Evolutionary conservation across 2,113 vertebrate species (phyloP), one percentile per base, ranked within the genome.

Genomic region (Urocitellus parryii): DNA sequence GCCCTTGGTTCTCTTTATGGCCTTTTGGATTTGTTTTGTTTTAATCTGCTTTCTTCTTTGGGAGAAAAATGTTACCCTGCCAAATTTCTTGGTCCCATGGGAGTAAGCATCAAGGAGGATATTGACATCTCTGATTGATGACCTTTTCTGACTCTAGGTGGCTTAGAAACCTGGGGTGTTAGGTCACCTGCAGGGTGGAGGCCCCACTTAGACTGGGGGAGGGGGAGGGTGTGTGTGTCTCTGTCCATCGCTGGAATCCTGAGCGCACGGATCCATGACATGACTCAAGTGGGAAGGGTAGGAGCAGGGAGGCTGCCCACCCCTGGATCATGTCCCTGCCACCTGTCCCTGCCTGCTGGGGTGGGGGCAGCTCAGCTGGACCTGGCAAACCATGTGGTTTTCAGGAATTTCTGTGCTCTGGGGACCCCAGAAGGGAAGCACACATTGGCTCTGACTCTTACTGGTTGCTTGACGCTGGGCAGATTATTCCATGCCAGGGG

Each of bases 391-490:
- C 81, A 39, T 10, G 1, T 63, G 0, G 45, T 56, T 34, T 72
- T 32, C 5, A 8, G 51, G 61, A 34, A 13, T 39, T 61, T 18
- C 37, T 61, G 2, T n/a, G 39, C 10, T n/a, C 16, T 53, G 17
- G 1, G 11, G 7, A 4, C 42, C 24, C 42, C 3, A 58, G 70
- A 32, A 51, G 27, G 29, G 32, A 34, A n/a, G 27, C 27, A 51
- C 0, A 0, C 0, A 0, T n/a, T 53, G 45, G 8, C 45, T 72
- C 53, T 76, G 73, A 34, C n/a, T 56, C n/a, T 53, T 51, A 13
- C 34, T 34, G 67, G 29, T 42, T n/a, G 4, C 48, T 61, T 80
- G 56, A 29, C 17, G 53, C 61, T 53, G 11, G 27, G 4, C 39
- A 63, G 45, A 42, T 84, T 20, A 27, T 37, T n/a, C 34, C 37